Base-by-base conservation (phyloP, 2,113 vertebrate genomes). In the Nyctereutes procyonoides region DNA sequence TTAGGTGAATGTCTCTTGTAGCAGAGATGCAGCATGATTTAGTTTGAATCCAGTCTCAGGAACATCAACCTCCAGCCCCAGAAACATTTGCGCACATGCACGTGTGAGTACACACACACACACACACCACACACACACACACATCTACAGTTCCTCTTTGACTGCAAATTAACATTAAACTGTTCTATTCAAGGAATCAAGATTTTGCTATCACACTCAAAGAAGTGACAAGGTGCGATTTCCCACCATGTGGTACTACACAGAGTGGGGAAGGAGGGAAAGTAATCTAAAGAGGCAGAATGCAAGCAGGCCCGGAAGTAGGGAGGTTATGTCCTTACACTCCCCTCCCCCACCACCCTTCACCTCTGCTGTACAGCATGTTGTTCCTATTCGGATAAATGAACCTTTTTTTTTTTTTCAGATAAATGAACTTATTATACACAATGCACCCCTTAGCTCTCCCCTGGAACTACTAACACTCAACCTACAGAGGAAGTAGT, bases 81-180 rank as follows among this genome's bases (percentile, higher is more conserved):
- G 28, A 82, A 73, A 62, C 26, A 89, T 28, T 48, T 38, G 5
- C 19, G 32, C 56, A 60, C 35, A 32, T 0, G 38, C 24, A 67
- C 3, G 2, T 53, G 48, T 5, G 0, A 43, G 43, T 43, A 43
- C 30, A 71, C 35, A 88, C 30, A 43, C 38, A 43, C 1, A 20
- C 20, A 81, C 51, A 38, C 38, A 38, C 38, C 19, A 51, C 38
- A 80, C 8, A 17, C 56, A 35, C 20, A 89, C 56, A 86, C 10
- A 89, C 15, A 80, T 30, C 38, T 43, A 84, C 19, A 15, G 77
- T 86, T 93, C 60, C 30, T 80, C 89, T 93, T 92, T 6, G 12
- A 90, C 84, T 98, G 88, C 97, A 98, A 98, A 98, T 98, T 97
- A 98, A 98, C 97, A 98, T 97, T 94, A 97, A 98, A 98, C 97